Percentiles rank a stretch among this genome's conserved stretches.
phyloP scores from a whole-genome alignment of 2,113 vertebrate genomes.

The Scortum barcoo region DNA sequence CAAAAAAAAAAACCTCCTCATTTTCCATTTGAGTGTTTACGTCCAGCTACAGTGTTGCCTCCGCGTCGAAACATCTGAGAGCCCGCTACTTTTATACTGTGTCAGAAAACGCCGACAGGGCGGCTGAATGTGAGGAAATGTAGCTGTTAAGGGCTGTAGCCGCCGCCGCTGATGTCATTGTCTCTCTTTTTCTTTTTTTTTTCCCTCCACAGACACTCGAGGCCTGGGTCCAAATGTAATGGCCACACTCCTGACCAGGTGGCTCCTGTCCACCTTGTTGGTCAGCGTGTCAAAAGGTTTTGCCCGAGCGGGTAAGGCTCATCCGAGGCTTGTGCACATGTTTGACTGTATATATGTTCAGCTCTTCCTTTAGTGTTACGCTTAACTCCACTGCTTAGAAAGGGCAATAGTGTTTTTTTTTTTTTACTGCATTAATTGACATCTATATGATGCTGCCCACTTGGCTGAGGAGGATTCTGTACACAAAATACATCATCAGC shows the following conservation, averaged over 20 bases:
- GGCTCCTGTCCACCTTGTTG: constrained; percentile 63
- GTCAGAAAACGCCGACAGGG: not conserved
- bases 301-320: constrained; percentile 56
- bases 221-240: constrained; percentile 60
- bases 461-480: not conserved
- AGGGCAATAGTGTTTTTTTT: not conserved
- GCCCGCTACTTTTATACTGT: not conserved
- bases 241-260: constrained; percentile 48
- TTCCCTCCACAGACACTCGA: constrained; percentile 37
- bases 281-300: not conserved
- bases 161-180: not conserved
- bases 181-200: constrained; percentile 4
- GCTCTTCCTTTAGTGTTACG: not conserved
- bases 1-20: too few relatives aligned
- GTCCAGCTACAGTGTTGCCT: not conserved
- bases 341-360: not conserved
- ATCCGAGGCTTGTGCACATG: not conserved
- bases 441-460: not conserved
- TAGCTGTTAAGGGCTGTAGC: not conserved
- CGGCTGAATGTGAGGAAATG: too few relatives aligned
- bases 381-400: not conserved
- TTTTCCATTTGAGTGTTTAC: too few relatives aligned
- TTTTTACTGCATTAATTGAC: not conserved
- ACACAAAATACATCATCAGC: not conserved
- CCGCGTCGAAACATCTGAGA: not conserved